Evolutionary conservation across 2,888 invertebrate species (phyloP), one percentile per base, ranked within the genome.

Genomic region (Belgica antarctica): DNA sequence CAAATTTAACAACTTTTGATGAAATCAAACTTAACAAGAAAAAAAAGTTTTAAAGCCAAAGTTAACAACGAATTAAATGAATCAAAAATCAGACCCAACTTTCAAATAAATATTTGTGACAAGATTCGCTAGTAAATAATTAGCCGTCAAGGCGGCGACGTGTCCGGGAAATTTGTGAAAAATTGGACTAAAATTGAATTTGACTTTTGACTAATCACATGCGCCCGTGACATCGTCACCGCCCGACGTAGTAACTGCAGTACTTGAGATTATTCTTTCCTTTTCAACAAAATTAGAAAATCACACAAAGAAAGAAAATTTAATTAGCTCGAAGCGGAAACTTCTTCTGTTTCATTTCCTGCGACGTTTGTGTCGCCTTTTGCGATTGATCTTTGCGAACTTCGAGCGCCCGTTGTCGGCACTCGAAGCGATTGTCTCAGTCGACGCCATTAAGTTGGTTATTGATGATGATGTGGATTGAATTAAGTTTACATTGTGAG

Each of bases 401-500:
- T 19, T 28, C 15, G 68, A 68, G 19, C 63, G 41, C 10, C n/a
- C 22, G 19, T 57, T 12, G 52, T 59, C 27, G 15, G 15, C 25
- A 8, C 27, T 59, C 5, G 17, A 22, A 15, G 5, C n/a, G 4
- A 27, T 25, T 5, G n/a, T 59, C n/a, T 59, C 27, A 27, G 25
- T 27, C 5, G 59, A 59, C 25, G 59, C 52, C 22, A 22, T 27
- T 2, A 59, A 27, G 34, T 47, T 57, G 19, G 31, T 57, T 52
- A 19, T 47, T 68, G 57, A 68, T 68, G 68, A 68, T 47, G 68
- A 68, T 12, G 68, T 52, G n/a, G 27, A 28, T 57, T 68, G 68
- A 25, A 28, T 68, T 68, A 68, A n/a, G 17, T 46, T 47, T 7
- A 46, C 28, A 36, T n/a, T 41, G 22, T 62, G 36, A 41, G 62